Base-by-base conservation (phyloP, 2,888 invertebrate genomes). In the Neelides folsomi region DNA sequence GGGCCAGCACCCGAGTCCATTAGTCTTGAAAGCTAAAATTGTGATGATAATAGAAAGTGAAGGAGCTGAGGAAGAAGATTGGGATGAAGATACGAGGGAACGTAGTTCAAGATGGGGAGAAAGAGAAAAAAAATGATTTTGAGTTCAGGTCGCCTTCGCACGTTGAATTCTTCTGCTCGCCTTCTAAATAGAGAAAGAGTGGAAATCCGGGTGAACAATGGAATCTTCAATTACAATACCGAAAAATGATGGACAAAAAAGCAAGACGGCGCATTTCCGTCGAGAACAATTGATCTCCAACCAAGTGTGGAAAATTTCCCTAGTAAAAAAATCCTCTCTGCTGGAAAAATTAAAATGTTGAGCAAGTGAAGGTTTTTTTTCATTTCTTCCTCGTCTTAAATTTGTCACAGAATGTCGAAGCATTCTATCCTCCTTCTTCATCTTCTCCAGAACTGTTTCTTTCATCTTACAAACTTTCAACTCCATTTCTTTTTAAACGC, bases 231-330 rank as follows among this genome's bases (percentile, higher is more conserved):
- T 62, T 62, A 60, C 59, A 60, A 62, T 58, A 56, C 56, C 55
- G 55, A 55, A 62, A 60, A 58, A 60, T 58, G 60, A 60, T 55
- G 58, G 56, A 56, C 54, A 60, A 58, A 58, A 57, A 59, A 62
- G 44, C 35, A 57, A 55, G 56, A 59, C 56, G 58, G 56, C 55
- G 60, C 60, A 63, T 60, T 63, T 63, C 63, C 63, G 59, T 52
- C 55, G 54, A 57, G 61, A 63, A 63, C 63, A 63, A 63, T 63
- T 59, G 61, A 60, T 60, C 55, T 62, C 63, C 59, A 63, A 58
- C 63, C 63, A 62, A 61, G 63, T 56, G 61, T 61, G 61, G 61
- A 63, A 60, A 63, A 63, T 63, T 59, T 57, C 58, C 51, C 52
- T 53, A 42, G 47, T 48, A 52, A 55, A 55, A 55, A 50, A 37